Base-by-base conservation (phyloP, 2,888 invertebrate species). In the Tipula helvola region DNA sequence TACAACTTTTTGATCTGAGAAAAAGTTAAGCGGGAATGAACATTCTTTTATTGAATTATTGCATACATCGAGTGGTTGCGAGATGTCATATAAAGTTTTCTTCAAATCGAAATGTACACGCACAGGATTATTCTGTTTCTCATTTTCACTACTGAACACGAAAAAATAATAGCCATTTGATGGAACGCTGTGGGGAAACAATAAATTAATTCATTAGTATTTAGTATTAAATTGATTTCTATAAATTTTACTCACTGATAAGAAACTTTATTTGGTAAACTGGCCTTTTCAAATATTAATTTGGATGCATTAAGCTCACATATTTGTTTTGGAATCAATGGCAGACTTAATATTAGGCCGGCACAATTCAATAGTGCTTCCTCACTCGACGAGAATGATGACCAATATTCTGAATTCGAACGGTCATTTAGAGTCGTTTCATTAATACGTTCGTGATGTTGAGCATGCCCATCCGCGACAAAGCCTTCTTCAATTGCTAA, bases 91-190 rank as follows among this genome's bases (percentile, higher is more conserved):
- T 7, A 94, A 92, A 0, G 94, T 94, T 91, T 95, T 95, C 89
- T 95, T 93, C 0, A 96, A 92, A 86, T 95, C 93, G 90, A 96
- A 95, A 86, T 93, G 93, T 0, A 95, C 94, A 28, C 94, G 92
- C 42, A 96, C 93, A 90, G 94, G 95, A 91, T 96, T 96, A 7
- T 93, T 92, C 90, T 95, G 94, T 0, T 95, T 93, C 89, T 96
- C 96, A 89, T 96, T 96, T 90, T 96, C 96, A 5, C 96, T 96
- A 90, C 95, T 95, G 91, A 96, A 96, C 0, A 96, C 95, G 91
- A 96, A 96, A 92, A 96, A 96, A 89, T 96, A 96, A 90, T 96
- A 96, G 7, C 96, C 96, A 88, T 96, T 95, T 0, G 93, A 92
- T 86, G 96, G 95, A 0, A 96, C 95, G 88, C 95, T 95, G 90